Evolutionary conservation across 2,888 invertebrate species (phyloP), one percentile per base, ranked within the genome.

Genomic region (Leptopterna dolabrata): DNA sequence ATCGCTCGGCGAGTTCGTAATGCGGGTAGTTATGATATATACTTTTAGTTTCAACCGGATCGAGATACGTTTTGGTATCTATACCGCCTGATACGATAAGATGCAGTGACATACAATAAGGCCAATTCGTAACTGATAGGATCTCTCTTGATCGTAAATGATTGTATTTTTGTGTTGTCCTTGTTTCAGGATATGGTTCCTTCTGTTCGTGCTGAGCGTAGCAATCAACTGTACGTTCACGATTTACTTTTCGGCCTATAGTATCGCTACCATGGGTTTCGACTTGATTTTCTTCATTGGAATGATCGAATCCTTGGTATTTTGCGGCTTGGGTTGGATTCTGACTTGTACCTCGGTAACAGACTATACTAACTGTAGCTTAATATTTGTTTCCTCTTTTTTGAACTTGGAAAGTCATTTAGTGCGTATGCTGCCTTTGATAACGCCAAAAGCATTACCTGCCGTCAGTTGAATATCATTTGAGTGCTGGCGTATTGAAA

Each of bases 211-310:
- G 0, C 94, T 96, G 93, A 96, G 96, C 90, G 95, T 97, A 43
- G 96, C 97, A 13, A 95, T 97, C 88, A 97, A 97, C 92, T 97
- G 97, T 92, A 95, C 96, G 0, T 95, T 97, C 90, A 96, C 97
- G 0, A 95, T 97, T 90, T 97, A 97, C 92, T 96, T 97, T 92
- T 96, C 96, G 24, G 96, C 95, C 90, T 97, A 96, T 91, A 96
- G 96, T 91, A 95, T 97, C 83, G 94, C 96, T 90, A 94, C 96
- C 84, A 96, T 97, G 92, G 96, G 96, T 0, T 96, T 97, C 91
- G 96, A 96, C 36, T 91, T 96, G 89, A 93, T 97, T n/a, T 97
- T 97, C 91, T 94, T 96, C n/a, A 91, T 97, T 89, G 97, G 96
- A 3, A 92, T 97, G 24, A 91, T 97, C 87, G 96, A 97, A 91